Conservation (phyloP, 1,140 invertebrate species). For the Leptinotarsa texana region DNA sequence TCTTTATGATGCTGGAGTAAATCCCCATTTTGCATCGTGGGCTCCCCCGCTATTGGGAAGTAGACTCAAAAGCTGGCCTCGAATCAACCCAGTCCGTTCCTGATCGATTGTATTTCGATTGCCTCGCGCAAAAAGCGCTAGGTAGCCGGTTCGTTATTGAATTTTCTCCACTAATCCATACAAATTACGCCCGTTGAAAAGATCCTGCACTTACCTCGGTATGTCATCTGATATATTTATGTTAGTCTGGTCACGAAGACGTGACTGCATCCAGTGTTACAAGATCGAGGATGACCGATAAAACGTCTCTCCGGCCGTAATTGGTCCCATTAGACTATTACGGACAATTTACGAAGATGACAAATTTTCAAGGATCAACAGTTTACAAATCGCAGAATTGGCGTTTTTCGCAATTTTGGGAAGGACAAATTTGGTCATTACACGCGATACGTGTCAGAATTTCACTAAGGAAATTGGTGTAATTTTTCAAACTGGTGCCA, state of each 20-base stretch:
- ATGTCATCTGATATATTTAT: slow-evolving; percentile 1
- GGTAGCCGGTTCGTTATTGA: slow-evolving; percentile 2
- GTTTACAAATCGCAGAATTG: neutral
- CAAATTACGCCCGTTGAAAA: neutral
- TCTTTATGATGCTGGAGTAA: no score
- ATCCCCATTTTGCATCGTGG: no score
- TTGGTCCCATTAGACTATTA: slow-evolving; percentile 17
- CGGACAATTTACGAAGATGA: slow-evolving; percentile 5
- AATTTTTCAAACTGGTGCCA: no score
- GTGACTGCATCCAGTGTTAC: slow-evolving; percentile 16
- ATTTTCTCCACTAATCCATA: neutral
- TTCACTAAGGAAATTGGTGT: no score
- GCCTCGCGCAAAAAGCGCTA: neutral
- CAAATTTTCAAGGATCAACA: slow-evolving; percentile 13
- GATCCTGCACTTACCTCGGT: neutral
- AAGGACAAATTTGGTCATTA: no score
- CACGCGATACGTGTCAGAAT: no score
- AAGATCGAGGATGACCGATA: neutral
- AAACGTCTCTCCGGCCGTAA: slow-evolving; percentile 10
- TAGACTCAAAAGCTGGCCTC: no score
- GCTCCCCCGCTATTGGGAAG: no score
- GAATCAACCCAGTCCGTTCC: no score
- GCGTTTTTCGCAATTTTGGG: neutral
- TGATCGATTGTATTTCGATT: no score
- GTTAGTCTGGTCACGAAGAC: neutral